Evolutionary conservation across 2,113 vertebrate species (phyloP).

Genomic region (Lepisosteus oculatus): DNA sequence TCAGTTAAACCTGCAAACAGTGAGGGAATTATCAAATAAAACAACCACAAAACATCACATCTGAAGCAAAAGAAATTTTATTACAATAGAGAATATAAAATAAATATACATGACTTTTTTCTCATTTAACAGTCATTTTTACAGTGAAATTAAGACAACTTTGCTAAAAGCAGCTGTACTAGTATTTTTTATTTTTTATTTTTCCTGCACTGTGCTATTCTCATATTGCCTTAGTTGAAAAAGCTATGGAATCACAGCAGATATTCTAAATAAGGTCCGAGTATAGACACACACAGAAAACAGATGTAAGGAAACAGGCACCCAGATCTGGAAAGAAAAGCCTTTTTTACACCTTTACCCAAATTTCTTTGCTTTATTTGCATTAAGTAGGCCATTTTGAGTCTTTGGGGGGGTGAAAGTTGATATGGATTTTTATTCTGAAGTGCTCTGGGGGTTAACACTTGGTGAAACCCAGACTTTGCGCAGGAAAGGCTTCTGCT

Average conservation of each 20-base stretch:
- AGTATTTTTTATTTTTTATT: conserved; percentile 51
- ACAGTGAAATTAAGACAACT: conserved; percentile 69
- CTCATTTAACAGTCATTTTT: conserved; percentile 85
- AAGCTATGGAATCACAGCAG: conserved; percentile 49
- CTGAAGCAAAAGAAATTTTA: conserved; percentile 82
- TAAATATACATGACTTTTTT: conserved; percentile 77
- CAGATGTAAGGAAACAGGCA: conserved; percentile 57
- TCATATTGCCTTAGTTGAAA: conserved; percentile 34
- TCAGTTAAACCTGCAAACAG: no score
- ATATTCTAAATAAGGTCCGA: conserved; percentile 45
- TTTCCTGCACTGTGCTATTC: conserved; percentile 40
- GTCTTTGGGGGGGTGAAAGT: no score
- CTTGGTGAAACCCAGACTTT: no score
- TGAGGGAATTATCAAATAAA: no score
- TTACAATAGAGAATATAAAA: conserved; percentile 93
- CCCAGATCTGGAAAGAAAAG: conserved; percentile 43
- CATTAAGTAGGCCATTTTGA: no score
- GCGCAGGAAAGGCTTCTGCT: no score
- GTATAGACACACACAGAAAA: conserved; percentile 34
- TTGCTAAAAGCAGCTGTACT: conserved; percentile 63
- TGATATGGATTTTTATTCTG: no score
- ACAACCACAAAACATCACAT: conserved; percentile 45
- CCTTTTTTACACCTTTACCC: no score
- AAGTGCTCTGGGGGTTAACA: no score
- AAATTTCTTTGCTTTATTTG: no score